These are phyloP conservation scores for Xiphydria camelus DNA, from an alignment of 2,888 invertebrate species.

Conservation along the genomic window DNA sequence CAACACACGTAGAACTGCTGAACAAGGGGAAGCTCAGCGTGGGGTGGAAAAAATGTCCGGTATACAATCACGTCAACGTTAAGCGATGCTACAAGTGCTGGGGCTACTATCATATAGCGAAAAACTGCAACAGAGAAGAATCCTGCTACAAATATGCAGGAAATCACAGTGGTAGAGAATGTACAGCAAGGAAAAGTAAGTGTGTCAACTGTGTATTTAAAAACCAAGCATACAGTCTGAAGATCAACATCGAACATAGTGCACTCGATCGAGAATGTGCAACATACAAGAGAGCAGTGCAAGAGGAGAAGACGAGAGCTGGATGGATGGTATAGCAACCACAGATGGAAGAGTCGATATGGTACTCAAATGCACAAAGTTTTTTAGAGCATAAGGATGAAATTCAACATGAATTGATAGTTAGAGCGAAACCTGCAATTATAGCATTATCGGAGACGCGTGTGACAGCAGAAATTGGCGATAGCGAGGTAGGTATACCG, in stretches of 20 bases:
- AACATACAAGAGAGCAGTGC: conserved; percentile 11
- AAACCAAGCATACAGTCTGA: conserved; percentile 9
- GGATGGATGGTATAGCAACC: conserved; percentile 14
- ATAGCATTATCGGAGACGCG: conserved; percentile 13
- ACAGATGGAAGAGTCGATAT: conserved; percentile 11
- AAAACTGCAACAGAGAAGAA: conserved; percentile 18
- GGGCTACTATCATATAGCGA: conserved; percentile 16
- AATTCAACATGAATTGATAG: conserved; percentile 12
- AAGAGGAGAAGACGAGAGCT: conserved; percentile 15
- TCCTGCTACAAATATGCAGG: conserved; percentile 18
- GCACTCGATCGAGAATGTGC: conserved; percentile 19
- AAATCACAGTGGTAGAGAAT: conserved; percentile 13
- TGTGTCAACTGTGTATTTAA: conserved; percentile 19
- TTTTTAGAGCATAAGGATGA: conserved; percentile 20
- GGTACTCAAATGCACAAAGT: conserved; percentile 11
- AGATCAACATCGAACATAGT: conserved; percentile 8
- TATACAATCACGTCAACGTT: conserved; percentile 13
- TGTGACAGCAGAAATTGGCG: conserved; percentile 11
- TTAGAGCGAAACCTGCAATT: conserved; percentile 10
- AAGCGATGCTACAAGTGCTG: conserved; percentile 16
- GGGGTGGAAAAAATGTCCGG: conserved; percentile 18
- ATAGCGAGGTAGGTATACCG: conserved; percentile 13
- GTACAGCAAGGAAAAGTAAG: conserved; percentile 6
- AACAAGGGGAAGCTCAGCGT: conserved; percentile 13
- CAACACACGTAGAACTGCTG: conserved; percentile 11